Base-by-base conservation (phyloP, 1,140 invertebrate species). In the Varroa destructor region DNA sequence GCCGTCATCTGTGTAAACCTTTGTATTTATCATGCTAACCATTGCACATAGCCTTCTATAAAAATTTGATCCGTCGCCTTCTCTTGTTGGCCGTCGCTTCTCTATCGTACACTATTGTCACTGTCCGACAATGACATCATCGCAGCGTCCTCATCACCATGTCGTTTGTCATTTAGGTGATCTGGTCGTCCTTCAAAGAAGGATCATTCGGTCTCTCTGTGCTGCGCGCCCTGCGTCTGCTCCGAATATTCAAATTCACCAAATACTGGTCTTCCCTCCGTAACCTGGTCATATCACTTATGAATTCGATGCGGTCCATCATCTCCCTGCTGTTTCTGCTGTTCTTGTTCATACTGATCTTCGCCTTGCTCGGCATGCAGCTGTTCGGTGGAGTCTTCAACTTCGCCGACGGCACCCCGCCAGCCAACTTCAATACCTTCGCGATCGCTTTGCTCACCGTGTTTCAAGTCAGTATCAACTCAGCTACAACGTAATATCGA, bases 261-360 rank as follows among this genome's bases (percentile, higher is more conserved):
- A 87, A 86, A 67, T 99, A 99, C 82, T 99, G 96, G 97, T 89
- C 94, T 75, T 97, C 93, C 74, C 83, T 99, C 75, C 85, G 96
- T 75, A 99, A 99, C 84, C 86, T 99, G 78, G 97, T 99, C 76
- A 93, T 99, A 82, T 99, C 97, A 75, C 85, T 99, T 81, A 87
- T 99, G 79, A 97, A 94, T 83, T 97, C 93, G 76, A 99, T 99
- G 97, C 88, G 96, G 82, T 98, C 95, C 80, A 99, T 99, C 82
- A 96, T 99, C 81, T 97, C 93, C 76, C 86, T 99, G 80, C 84
- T 99, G 83, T 99, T 99, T 85, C 89, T 99, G 78, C 91, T 99
- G 80, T 99, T 99, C 87, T 87, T 99, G 81, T 99, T 99, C 87
- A 99, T 99, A 81, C 89, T 99, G 75, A 99, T 99, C 82, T 99